Conservation (phyloP, 2,888 invertebrate species). For the Agrochola circellaris region DNA sequence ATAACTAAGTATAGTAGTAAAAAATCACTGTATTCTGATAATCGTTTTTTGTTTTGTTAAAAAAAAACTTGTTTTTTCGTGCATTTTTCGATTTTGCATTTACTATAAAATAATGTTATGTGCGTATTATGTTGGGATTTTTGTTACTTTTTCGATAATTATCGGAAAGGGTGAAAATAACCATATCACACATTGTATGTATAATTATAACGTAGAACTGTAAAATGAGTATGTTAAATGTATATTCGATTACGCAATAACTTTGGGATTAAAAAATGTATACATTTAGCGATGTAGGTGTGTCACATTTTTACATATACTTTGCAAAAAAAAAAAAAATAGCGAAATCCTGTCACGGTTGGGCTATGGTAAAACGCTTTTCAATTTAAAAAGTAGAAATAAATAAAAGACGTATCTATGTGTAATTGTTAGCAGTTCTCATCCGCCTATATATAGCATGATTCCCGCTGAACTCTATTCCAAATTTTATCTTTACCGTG, state of each 20-base stretch:
- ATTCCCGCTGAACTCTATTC: conserved; percentile 47
- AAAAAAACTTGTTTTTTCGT: conserved; percentile 57
- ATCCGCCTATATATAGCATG: conserved; percentile 55
- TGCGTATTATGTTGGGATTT: conserved; percentile 58
- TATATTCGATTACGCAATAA: conserved; percentile 79
- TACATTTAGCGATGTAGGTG: conserved; percentile 65
- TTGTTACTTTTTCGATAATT: conserved; percentile 63
- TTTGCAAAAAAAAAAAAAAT: conserved; percentile 42
- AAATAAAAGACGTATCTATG: conserved; percentile 41
- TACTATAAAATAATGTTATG: conserved; percentile 68
- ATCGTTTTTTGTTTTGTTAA: conserved; percentile 53
- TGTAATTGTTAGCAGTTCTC: conserved; percentile 42
- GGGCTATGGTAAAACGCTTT: conserved; percentile 44
- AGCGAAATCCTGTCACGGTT: conserved; percentile 33
- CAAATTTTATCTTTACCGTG: conserved; percentile 35
- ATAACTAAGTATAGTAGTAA: conserved; percentile 79
- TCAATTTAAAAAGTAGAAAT: conserved; percentile 25
- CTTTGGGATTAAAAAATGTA: conserved; percentile 66
- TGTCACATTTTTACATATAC: conserved; percentile 60
- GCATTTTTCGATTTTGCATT: conserved; percentile 75
- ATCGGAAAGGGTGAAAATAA: conserved; percentile 81
- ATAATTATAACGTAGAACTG: conserved; percentile 81
- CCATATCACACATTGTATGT: conserved; percentile 89
- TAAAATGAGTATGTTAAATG: conserved; percentile 79
- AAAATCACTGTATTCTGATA: conserved; percentile 68